phyloP scores from a whole-genome alignment of 1,140 invertebrate species.

The Dendrolimus punctatus region DNA sequence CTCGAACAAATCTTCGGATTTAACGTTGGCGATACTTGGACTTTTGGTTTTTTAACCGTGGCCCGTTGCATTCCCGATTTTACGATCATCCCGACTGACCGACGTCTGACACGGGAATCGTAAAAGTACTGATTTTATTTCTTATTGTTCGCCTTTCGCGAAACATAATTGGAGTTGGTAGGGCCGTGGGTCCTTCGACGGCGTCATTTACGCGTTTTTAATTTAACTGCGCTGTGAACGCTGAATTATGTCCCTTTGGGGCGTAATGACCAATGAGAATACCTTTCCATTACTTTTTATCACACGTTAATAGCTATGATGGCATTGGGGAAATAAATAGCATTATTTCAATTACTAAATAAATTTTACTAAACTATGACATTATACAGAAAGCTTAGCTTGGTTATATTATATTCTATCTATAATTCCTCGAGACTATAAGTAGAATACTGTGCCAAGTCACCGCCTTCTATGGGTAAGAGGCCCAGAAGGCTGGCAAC shows the following conservation, averaged over 20 bases:
- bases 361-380: no score
- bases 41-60: constrained; percentile 45
- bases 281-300: constrained; percentile 60
- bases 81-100: constrained; percentile 59
- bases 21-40: constrained; percentile 22
- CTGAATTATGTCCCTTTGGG: constrained; percentile 45
- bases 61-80: constrained; percentile 63
- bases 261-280: constrained; percentile 43
- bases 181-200: constrained; percentile 27
- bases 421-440: no score
- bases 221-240: constrained; percentile 50
- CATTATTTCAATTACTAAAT: no score
- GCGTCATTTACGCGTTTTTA: constrained; percentile 62
- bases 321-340: no score
- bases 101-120: constrained; percentile 55
- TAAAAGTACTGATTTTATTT: constrained; percentile 69
- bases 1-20: constrained; percentile 44
- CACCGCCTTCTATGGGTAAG: no score
- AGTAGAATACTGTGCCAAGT: no score
- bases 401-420: no score
- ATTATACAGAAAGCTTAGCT: constrained; percentile 12
- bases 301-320: constrained; percentile 35
- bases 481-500: no score
- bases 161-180: constrained; percentile 66
- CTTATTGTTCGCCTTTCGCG: constrained; percentile 69